Base-by-base conservation (phyloP, 2,797 vertebrate species). In the Arremon brunneinucha region DNA sequence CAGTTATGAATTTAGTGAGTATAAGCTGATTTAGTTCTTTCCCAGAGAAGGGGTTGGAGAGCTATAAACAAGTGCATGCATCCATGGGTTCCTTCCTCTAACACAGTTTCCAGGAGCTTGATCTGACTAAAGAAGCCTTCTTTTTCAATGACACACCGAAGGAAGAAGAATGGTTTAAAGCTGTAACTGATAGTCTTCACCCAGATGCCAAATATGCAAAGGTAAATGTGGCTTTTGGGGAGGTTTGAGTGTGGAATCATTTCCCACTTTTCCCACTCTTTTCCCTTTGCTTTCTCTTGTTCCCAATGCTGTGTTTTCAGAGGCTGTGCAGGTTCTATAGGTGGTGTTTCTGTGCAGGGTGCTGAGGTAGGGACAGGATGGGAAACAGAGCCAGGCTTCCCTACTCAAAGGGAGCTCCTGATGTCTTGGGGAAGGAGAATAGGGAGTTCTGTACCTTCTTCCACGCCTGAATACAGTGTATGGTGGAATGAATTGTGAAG, bases 121-220 rank as follows among this genome's bases (percentile, higher is more conserved):
- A 99, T 97, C 98, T 99, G 90, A 99, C 99, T 96, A 99, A 99
- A 96, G 99, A 99, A 97, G 99, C 99, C 56, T 99, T 99, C 97
- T 98, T 99, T 97, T 99, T 99, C 97, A 99, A 98, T 75, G 99
- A 99, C 95, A 99, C 99, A 6, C 99, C 99, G 15, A 99, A 98
- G 96, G 99, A 99, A 91, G 97, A 98, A 32, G 99, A 99, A 90
- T 99, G 99, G 99, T 99, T 98, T 89, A 98, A 98, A 97, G 99
- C 99, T 32, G 99, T 99, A 80, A 98, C 97, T 9, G 98, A 99
- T 26, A 98, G 98, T 75, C 98, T 99, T 92, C 99, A 99, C 96
- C 98, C 98, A 83, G 98, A 97, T 35, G 98, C 98, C 97, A 99
- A 98, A 96, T 99, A 99, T 47, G 99, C 99, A 90, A 99, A 99